Base-by-base conservation (phyloP, 2,888 invertebrate species). In the Siphonodentalium dalli region DNA sequence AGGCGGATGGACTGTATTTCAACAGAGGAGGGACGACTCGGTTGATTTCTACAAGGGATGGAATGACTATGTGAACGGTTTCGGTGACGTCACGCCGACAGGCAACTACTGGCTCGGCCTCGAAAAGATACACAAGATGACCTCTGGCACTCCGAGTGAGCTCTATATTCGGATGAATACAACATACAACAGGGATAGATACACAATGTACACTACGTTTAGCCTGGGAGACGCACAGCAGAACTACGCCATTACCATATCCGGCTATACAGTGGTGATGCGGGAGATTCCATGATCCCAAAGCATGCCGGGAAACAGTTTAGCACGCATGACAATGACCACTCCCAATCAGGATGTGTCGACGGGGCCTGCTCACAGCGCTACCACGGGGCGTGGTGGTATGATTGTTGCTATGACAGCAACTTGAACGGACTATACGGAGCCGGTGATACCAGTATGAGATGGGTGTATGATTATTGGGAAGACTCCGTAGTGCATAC, bases 1-100 rank as follows among this genome's bases (percentile, higher is more conserved):
- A n/a, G 39, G 33, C 2, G 47, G 47, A 2, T 47, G 47, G 47
- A 47, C 47, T 3, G 31, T 47, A 4, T 26, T 47, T 4, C 47
- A 47, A 23, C 28, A 40, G 6, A 29, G 47, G n/a, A 21, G 15
- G 8, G 40, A 39, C 24, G 47, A 40, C 2, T 38, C 39, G 15
- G 47, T 15, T 15, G 38, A 47, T 26, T 47, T 47, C 21, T 39
- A 47, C 24, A 2, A 40, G 2, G 15, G 27, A 13, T 39, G 39
- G 47, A 2, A 27, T 8, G 47, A 47, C 2, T 47, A 47, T 23
- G 39, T 47, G 13, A 18, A 11, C 4, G 39, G 39, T 26, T 47
- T 47, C 23, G 39, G 47, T 11, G 2, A 47, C 8, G n/a, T n/a
- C n/a, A n/a, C n/a, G n/a, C 3, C 1, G 5, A n/a, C 23, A 2